phyloP scores from a whole-genome alignment of 1,140 invertebrate genomes.

The Pogonognathellus flavescens region DNA sequence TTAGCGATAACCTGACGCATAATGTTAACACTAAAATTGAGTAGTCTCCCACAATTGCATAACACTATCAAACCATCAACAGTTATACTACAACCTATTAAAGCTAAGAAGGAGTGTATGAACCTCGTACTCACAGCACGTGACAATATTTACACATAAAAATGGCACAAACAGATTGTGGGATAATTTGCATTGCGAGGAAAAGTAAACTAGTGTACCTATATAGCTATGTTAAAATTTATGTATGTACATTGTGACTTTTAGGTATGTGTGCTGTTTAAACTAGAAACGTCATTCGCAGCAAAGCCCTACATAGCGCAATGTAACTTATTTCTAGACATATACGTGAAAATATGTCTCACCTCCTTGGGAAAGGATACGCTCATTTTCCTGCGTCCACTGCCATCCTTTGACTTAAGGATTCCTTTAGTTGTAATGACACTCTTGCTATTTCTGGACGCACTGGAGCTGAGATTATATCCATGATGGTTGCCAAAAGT shows the following conservation, averaged over 20 bases:
- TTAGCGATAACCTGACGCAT: too few species aligned
- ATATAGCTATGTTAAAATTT: not conserved
- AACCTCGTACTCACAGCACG: too few species aligned
- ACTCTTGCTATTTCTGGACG: conserved; percentile 18
- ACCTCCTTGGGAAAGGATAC: conserved; percentile 65
- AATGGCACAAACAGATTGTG: too few species aligned
- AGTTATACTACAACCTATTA: too few species aligned
- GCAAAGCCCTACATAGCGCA: not conserved
- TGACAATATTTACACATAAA: too few species aligned
- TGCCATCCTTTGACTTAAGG: conserved; percentile 56
- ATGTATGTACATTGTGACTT: not conserved
- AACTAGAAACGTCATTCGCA: not conserved
- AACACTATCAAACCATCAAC: too few species aligned
- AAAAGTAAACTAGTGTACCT: not conserved
- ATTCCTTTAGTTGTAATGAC: conserved; percentile 60
- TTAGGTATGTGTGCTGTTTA: not conserved
- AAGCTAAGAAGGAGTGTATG: too few species aligned
- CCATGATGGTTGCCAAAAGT: conserved; percentile 41
- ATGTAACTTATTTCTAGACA: not conserved
- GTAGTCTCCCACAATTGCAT: too few species aligned
- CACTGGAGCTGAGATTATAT: not conserved
- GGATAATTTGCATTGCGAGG: too few species aligned
- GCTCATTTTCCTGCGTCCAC: conserved; percentile 57
- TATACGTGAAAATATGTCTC: conserved; percentile 34
- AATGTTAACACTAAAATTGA: too few species aligned